These are phyloP conservation scores for Adelphocoris suturalis DNA, from an alignment of 2,888 invertebrate species.

Conservation along the genomic window DNA sequence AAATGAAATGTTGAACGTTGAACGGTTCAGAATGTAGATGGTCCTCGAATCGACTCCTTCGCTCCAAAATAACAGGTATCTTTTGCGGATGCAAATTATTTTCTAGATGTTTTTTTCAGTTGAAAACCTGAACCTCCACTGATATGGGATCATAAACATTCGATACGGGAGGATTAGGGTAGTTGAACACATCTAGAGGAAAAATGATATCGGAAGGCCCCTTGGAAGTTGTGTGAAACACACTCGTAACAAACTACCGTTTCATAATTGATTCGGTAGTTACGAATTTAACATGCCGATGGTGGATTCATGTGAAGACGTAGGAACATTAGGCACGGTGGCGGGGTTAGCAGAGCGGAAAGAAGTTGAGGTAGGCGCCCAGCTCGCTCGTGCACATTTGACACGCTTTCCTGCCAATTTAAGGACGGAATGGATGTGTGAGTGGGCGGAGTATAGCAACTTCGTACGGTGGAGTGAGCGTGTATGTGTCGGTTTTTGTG, in stretches of 20 bases:
- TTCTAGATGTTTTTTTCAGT: too few relatives aligned
- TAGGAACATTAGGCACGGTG: background rate
- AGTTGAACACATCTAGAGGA: too few relatives aligned
- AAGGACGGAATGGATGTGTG: background rate
- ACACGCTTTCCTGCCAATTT: conserved; percentile 17
- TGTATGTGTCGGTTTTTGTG: background rate
- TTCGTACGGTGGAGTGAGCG: background rate
- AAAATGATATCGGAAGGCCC: too few relatives aligned
- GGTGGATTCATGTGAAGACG: background rate
- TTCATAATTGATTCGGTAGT: background rate
- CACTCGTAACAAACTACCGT: background rate
- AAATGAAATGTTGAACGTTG: too few relatives aligned
- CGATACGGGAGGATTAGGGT: too few relatives aligned
- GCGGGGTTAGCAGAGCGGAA: conserved; percentile 1
- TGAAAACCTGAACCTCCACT: too few relatives aligned
- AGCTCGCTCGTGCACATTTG: conserved; percentile 18
- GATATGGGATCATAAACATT: too few relatives aligned
- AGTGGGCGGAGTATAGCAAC: background rate
- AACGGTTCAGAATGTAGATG: too few relatives aligned
- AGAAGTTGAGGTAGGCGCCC: background rate
- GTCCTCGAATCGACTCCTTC: too few relatives aligned
- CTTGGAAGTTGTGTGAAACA: too few relatives aligned
- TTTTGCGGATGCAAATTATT: too few relatives aligned
- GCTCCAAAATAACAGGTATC: too few relatives aligned
- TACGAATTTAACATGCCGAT: background rate